Percentiles rank a stretch among this genome's conserved stretches.
Conservation (phyloP, 2,113 vertebrate species). For the Microcebus murinus region DNA sequence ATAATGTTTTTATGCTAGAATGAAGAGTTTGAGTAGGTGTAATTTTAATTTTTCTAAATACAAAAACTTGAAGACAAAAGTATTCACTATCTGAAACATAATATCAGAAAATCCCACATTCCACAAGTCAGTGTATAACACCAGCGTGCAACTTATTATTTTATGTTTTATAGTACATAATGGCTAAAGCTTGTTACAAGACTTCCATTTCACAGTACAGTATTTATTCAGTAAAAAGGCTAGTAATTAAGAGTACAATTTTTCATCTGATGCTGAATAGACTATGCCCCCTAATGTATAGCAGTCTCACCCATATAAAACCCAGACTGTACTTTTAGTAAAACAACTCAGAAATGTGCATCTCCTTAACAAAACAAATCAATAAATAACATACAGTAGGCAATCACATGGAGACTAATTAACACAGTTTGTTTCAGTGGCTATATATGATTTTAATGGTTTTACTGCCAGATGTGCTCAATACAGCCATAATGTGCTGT, state of each 20-base stretch:
- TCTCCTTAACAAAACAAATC: neutral
- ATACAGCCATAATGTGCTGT: neutral
- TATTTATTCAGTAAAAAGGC: neutral
- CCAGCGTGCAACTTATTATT: neutral
- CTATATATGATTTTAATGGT: constrained; percentile 47
- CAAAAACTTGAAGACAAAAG: neutral
- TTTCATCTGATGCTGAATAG: neutral
- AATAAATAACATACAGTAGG: constrained; percentile 40
- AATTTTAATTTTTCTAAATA: neutral
- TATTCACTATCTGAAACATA: neutral
- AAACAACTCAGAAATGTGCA: neutral
- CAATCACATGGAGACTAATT: constrained; percentile 21
- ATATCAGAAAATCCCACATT: neutral
- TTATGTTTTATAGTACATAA: neutral
- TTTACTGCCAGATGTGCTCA: neutral
- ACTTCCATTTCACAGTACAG: neutral
- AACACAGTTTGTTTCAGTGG: constrained; percentile 43
- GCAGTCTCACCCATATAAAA: neutral
- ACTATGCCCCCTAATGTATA: neutral
- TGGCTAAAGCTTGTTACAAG: neutral
- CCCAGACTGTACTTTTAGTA: neutral
- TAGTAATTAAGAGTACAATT: neutral
- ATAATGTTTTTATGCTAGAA: neutral
- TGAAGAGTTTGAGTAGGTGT: neutral
- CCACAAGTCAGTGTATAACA: neutral